Conservation (phyloP, 2,113 vertebrate species). For the Odontesthes bonariensis region DNA sequence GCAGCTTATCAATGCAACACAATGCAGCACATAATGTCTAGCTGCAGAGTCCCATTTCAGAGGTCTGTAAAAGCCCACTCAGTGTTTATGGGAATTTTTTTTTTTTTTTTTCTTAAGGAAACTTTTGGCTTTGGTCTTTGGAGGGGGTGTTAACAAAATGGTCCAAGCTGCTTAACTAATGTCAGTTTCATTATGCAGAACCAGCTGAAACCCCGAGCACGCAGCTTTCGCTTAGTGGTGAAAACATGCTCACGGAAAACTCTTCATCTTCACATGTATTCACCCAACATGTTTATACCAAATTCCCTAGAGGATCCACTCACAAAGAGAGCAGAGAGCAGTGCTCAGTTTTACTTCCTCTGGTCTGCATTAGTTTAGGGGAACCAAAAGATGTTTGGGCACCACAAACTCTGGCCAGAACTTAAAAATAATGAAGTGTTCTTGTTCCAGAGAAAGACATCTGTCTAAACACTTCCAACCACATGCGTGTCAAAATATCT, state of each 20-base stretch:
- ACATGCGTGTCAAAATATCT: neutral
- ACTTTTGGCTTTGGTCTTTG: neutral
- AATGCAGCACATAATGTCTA: neutral
- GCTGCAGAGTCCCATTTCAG: neutral
- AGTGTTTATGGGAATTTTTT: neutral
- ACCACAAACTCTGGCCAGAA: neutral
- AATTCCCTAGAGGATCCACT: neutral
- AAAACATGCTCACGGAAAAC: too few species aligned
- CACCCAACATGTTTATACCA: neutral
- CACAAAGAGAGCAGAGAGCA: neutral
- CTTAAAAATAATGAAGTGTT: neutral
- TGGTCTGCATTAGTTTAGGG: neutral
- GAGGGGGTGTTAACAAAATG: too few species aligned
- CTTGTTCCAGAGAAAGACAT: conserved; percentile 1
- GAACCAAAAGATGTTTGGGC: conserved; percentile 15
- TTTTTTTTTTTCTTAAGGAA: too few species aligned
- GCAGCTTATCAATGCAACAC: neutral
- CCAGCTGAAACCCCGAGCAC: too few species aligned
- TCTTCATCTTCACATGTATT: neutral
- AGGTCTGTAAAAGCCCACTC: neutral
- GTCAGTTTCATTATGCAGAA: too few species aligned
- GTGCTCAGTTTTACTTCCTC: conserved; percentile 40
- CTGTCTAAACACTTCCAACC: neutral
- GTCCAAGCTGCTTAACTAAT: too few species aligned
- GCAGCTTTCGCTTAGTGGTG: too few species aligned